Evolutionary conservation across 2,797 vertebrate genomes (phyloP).

Genomic region (Pipistrellus nathusii): DNA sequence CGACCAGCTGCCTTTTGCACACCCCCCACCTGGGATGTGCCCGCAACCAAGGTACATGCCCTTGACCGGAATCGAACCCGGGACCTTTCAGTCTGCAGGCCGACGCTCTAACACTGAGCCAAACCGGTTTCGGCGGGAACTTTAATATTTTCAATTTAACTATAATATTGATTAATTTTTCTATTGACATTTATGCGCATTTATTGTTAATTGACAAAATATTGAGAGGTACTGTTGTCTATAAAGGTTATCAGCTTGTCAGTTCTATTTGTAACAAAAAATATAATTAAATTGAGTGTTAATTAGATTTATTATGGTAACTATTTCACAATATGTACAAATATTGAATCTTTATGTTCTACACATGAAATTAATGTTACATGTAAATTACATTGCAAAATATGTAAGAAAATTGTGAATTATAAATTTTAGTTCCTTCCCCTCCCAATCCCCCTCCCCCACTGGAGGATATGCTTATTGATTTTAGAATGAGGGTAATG

Average conservation of each 20-base stretch:
- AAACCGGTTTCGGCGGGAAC: too few relatives aligned
- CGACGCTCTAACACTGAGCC: too few relatives aligned
- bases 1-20: too few relatives aligned
- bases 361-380: background rate
- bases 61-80: too few relatives aligned
- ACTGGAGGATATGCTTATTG: background rate
- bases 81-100: too few relatives aligned
- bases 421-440: constrained; percentile 4
- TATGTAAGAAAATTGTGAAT: background rate
- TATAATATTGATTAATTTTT: constrained; percentile 20
- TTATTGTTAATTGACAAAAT: background rate
- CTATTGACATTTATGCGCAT: background rate
- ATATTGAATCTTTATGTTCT: background rate
- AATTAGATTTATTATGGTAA: background rate
- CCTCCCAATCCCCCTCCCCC: background rate
- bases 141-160: constrained; percentile 21
- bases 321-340: background rate
- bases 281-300: background rate
- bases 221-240: background rate
- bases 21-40: too few relatives aligned
- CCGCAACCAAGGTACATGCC: too few relatives aligned
- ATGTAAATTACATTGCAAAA: background rate
- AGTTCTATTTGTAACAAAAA: constrained; percentile 38
- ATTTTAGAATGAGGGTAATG: background rate
- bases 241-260: constrained; percentile 21